Evolutionary conservation across 2,797 vertebrate genomes (phyloP).

Genomic region (Sarcoramphus papa): DNA sequence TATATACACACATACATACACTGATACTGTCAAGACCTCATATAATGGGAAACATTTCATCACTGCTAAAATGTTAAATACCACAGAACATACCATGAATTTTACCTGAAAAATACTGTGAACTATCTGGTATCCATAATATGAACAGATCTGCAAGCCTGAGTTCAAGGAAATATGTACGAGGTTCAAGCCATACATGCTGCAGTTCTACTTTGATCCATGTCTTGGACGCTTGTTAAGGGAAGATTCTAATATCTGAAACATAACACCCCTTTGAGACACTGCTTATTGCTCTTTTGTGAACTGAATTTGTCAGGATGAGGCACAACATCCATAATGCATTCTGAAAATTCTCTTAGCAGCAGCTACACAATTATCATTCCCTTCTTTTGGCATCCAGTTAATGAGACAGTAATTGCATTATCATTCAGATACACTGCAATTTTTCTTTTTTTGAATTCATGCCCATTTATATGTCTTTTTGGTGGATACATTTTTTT

Average conservation of each 20-base stretch:
- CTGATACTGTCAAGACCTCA: neutral
- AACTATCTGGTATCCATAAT: neutral
- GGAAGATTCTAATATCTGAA: neutral
- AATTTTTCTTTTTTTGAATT: neutral
- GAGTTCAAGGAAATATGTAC: neutral
- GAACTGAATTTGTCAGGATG: neutral
- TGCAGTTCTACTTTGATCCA: neutral
- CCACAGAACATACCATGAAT: neutral
- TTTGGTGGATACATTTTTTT: neutral
- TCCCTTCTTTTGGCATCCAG: neutral
- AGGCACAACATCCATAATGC: neutral
- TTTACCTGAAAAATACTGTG: neutral
- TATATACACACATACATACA: neutral
- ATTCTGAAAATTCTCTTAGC: neutral
- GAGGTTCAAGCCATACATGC: neutral
- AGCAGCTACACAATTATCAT: neutral
- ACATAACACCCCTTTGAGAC: neutral
- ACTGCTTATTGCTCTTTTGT: neutral
- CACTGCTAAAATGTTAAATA: neutral
- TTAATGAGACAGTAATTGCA: neutral
- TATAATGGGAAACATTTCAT: neutral
- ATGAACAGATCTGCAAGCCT: neutral
- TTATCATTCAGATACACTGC: neutral
- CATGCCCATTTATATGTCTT: neutral
- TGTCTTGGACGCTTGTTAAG: neutral